Evolutionary conservation across 2,113 vertebrate genomes (phyloP), one percentile per base, ranked within the genome.

Genomic region (Pollachius pollachius): DNA sequence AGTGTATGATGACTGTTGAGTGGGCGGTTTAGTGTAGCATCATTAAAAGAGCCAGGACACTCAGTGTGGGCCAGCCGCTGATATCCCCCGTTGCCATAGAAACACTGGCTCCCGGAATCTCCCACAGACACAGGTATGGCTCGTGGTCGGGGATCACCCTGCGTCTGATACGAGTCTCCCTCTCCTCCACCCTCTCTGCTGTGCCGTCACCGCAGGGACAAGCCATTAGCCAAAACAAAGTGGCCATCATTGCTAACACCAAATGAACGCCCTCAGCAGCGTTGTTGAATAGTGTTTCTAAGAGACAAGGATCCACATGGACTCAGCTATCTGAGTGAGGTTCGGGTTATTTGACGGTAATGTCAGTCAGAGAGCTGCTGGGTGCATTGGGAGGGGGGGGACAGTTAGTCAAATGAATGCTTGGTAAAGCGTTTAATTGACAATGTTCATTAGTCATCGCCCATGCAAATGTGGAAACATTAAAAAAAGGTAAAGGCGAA

Each of bases 1-100:
- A 78, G 78, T 80, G 84, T 85, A 82, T 73, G 79, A 79, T 70
- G 80, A 85, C 71, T 82, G 87, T 74, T 81, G 83, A 85, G 89
- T 87, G 84, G 89, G 89, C 84, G 84, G 89, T 76, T 84, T 82
- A 82, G 83, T 86, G 79, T 83, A 88, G 88, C 85, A 89, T 90
- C 81, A 85, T 92, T 87, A 85, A 81, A 87, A 59, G 30, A 34
- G 58, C 37, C 65, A 79, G 73, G 79, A 80, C 78, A 71, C 74
- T 77, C 78, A 88, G 79, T 80, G 72, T 81, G 75, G 85, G 77
- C 89, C 83, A 81, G 81, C 83, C 74, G 52, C 79, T 3, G 71
- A 89, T 89, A 77, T 72, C 83, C 67, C 65, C 73, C 70, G 92
- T 94, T 92, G 80, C 93, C 86, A 92, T 93, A 74, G 93, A 81